Evolutionary conservation across 2,113 vertebrate genomes (phyloP).

Genomic region (Arizona elegans): DNA sequence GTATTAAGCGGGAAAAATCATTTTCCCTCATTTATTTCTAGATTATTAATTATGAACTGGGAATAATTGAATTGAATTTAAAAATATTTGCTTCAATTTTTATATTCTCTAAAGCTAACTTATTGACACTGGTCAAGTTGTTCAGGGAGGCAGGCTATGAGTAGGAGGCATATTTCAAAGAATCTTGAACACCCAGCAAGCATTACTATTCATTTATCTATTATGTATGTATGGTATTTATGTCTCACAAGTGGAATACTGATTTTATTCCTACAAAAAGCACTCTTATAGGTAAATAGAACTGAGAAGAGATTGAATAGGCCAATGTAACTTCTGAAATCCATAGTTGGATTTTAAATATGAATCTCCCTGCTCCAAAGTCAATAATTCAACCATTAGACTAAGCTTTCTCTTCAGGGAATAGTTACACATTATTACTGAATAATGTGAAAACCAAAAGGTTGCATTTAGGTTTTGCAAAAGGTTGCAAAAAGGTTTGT

Average conservation of each 20-base stretch:
- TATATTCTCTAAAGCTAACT: background rate
- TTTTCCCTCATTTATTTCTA: conserved; percentile 52
- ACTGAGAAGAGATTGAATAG: background rate
- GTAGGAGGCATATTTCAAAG: background rate
- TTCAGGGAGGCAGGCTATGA: background rate
- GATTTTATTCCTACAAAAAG: background rate
- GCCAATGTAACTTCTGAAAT: background rate
- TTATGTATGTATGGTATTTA: background rate
- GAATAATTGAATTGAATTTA: too few species aligned
- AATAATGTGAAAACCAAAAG: background rate
- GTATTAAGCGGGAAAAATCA: conserved; percentile 27
- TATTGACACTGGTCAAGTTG: background rate
- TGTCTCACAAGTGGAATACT: background rate
- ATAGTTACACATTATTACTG: background rate
- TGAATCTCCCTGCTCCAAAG: background rate
- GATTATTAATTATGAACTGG: conserved; percentile 28
- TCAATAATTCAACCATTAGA: background rate
- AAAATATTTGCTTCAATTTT: conserved; percentile 2
- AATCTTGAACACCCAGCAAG: background rate
- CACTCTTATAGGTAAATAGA: background rate
- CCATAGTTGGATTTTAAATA: background rate
- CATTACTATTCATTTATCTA: background rate
- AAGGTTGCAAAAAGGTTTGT: background rate
- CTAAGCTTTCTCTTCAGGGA: background rate
- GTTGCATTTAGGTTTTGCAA: too few species aligned